phyloP scores from a whole-genome alignment of 2,113 vertebrate species.

The Lonchura striata region DNA sequence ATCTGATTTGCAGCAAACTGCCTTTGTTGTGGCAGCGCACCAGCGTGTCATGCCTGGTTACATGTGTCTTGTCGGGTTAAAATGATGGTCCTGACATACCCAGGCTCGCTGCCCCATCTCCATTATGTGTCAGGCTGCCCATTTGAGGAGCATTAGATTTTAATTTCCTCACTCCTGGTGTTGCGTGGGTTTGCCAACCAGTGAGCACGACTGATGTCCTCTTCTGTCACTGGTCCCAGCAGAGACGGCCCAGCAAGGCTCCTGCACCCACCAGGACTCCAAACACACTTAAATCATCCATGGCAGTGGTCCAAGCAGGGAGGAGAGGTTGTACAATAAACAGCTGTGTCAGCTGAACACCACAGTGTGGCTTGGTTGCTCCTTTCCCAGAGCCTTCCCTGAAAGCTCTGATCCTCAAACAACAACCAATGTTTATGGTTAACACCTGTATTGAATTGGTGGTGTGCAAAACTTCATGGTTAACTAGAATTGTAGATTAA shows the following conservation, averaged over 20 bases:
- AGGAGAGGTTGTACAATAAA: conserved; percentile 5
- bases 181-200: neutral
- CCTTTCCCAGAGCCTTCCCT: neutral
- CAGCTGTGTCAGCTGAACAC: conserved; percentile 6
- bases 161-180: conserved; percentile 35
- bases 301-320: neutral
- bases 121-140: conserved; percentile 33
- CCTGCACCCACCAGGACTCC: conserved; percentile 16
- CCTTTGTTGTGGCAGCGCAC: conserved; percentile 42
- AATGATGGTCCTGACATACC: conserved; percentile 59
- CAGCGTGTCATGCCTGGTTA: conserved; percentile 57
- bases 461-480: neutral
- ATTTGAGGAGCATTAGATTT: conserved; percentile 53
- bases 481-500: neutral
- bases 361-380: neutral
- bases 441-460: neutral
- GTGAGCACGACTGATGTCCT: neutral
- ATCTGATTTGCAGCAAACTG: conserved; percentile 16
- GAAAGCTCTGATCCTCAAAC: neutral
- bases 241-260: neutral
- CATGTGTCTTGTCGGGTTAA: conserved; percentile 71
- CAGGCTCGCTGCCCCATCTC: conserved; percentile 48
- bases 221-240: neutral
- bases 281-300: neutral
- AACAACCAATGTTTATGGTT: neutral